Evolutionary conservation across 2,888 invertebrate genomes (phyloP), one percentile per base, ranked within the genome.

Genomic region (Neoaliturus tenellus): DNA sequence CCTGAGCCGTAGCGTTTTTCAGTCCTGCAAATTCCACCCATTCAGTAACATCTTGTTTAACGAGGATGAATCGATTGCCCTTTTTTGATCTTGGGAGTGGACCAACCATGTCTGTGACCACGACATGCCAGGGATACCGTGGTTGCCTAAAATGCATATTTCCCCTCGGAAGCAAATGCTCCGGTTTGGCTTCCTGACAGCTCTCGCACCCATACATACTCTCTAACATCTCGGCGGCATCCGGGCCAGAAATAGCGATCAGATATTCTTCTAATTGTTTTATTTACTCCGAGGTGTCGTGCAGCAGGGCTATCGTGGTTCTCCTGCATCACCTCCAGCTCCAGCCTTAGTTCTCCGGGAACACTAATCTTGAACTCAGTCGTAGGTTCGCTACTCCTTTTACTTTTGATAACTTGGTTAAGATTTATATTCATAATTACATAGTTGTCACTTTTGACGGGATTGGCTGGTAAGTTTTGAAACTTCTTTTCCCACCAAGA

Each of bases 231-330:
- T 3, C 33, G 23, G 2, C 81, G 48, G 87, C 88, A 87, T 14
- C 86, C 86, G 0, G 88, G 89, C 89, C 89, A 89, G 81, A 87
- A 89, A 62, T 88, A 88, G 17, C 75, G 10, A 25, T 75, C 51
- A 3, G 51, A 0, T 88, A 58, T 41, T 86, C 20, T 1, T 73
- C n/a, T 28, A 81, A 86, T 0, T 88, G 89, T 83, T 88, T 88
- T 12, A 81, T 84, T 55, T 10, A 87, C 82, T 0, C 89, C 89
- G 0, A 86, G 81, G 48, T 89, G 89, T 28, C 88, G 88, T 0
- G 86, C 83, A 17, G 86, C 84, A 8, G 88, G 87, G 4, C 81
- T 82, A 84, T 89, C 87, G 62, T 89, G 89, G 83, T 73, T 83
- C 23, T 86, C 44, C 4, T 28, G n/a, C 0, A 89, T 75, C 6